Base-by-base conservation (phyloP, 2,888 invertebrate genomes). In the Euproctis similis region DNA sequence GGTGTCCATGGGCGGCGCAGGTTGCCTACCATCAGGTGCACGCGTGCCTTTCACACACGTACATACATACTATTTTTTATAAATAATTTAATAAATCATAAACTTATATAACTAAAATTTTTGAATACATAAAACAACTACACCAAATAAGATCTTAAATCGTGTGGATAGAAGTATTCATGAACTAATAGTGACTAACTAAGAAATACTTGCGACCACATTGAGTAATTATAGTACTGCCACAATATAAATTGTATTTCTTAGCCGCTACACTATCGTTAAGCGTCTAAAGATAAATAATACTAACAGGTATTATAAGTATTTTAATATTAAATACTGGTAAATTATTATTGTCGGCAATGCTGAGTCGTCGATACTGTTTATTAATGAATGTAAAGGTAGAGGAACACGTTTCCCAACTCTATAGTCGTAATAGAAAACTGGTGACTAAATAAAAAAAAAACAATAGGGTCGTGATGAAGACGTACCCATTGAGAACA, bases 401-500 rank as follows among this genome's bases (percentile, higher is more conserved):
- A 63, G 48, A 31, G 51, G 56, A 72, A 80, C 76, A 74, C 69
- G 78, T 78, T 78, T 75, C 67, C 70, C 68, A 72, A 74, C 72
- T 71, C 63, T 38, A 50, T 29, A 58, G 59, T 65, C 56, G 59
- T 64, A 68, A 68, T 68, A 73, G 77, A 78, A 80, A 80, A 82
- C 77, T 70, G 75, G 73, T 76, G 69, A 66, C 67, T 67, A 64
- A 57, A 72, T 66, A 69, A 78, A 80, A n/a, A 78, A 28, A 84
- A 84, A 81, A 82, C 78, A 80, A 81, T 77, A 61, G 77, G 60
- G 57, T 63, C 74, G 73, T 84, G 85, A 85, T 85, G 84, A 85
- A 85, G 85, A 84, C 76, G 82, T 82, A 71, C 64, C 78, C 80
- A 85, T 85, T 85, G 85, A 85, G 71, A 71, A 62, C 69, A 72